These are phyloP conservation scores for Eurois occulta DNA, from an alignment of 2,888 invertebrate species.

Conservation along the genomic window DNA sequence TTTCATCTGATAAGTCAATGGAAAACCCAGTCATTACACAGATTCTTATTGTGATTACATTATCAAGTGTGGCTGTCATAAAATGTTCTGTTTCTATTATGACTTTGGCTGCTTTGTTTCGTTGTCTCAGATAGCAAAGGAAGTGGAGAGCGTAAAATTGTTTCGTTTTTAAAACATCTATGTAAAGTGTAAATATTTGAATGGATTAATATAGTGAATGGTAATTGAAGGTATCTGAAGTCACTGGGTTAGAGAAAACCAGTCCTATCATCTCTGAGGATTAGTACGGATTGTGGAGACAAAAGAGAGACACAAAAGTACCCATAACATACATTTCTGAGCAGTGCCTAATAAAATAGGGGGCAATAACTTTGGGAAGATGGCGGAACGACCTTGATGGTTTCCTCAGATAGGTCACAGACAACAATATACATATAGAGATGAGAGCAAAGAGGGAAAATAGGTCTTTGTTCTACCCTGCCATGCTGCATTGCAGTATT, in stretches of 20 bases:
- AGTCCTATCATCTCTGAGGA: neutral
- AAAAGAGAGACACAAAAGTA: neutral
- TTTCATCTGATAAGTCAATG: neutral
- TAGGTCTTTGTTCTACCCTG: neutral
- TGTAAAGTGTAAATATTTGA: neutral
- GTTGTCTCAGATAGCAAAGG: constrained; percentile 15
- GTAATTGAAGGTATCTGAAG: neutral
- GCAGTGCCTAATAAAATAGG: neutral
- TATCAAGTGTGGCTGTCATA: constrained; percentile 28
- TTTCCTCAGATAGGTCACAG: neutral
- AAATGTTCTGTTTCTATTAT: constrained; percentile 16
- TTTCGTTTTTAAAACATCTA: neutral
- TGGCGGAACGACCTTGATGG: neutral
- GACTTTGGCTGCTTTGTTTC: neutral
- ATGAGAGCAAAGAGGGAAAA: neutral
- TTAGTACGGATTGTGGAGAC: neutral
- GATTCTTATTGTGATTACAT: constrained; percentile 20
- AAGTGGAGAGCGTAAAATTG: neutral
- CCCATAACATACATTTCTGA: neutral
- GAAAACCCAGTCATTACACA: constrained; percentile 19
- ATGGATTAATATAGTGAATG: neutral
- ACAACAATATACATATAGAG: neutral
- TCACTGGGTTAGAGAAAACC: neutral
- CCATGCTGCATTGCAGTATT: neutral
- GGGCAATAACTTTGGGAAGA: neutral